Percentiles rank a stretch among this genome's conserved stretches.
These are phyloP conservation scores for Colletes collaris DNA, from an alignment of 2,888 invertebrate genomes.

Conservation along the genomic window DNA sequence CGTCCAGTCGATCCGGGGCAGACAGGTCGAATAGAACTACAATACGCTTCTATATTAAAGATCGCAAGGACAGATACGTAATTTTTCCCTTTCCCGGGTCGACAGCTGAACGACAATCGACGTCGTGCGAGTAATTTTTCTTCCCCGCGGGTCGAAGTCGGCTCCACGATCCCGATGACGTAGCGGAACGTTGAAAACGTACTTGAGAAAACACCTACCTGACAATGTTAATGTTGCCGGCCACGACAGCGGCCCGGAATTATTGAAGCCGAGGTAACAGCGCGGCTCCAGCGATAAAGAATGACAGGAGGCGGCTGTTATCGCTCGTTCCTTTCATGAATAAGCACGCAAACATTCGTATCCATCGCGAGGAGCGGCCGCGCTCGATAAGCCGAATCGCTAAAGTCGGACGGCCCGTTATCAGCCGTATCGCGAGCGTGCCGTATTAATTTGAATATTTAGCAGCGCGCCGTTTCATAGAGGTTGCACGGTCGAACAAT, in stretches of 20 bases:
- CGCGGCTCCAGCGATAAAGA: constrained; percentile 63
- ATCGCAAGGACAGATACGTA: not conserved
- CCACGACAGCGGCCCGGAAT: constrained; percentile 58
- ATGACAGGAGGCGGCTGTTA: constrained; percentile 63
- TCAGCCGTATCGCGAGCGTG: constrained; percentile 62
- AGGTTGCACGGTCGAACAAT: constrained; percentile 26
- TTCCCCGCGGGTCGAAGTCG: not conserved
- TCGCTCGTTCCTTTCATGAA: constrained; percentile 69
- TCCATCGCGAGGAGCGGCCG: constrained; percentile 63
- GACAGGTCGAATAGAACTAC: not conserved
- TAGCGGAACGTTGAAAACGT: constrained; percentile 50
- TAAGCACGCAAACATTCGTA: constrained; percentile 68
- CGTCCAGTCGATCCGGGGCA: not conserved
- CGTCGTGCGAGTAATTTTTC: constrained; percentile 17
- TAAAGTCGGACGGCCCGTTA: constrained; percentile 65
- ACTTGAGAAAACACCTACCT: constrained; percentile 55
- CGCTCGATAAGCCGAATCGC: constrained; percentile 70
- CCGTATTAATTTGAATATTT: constrained; percentile 70
- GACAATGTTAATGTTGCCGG: constrained; percentile 59
- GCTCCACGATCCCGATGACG: constrained; percentile 39
- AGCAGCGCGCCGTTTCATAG: constrained; percentile 43
- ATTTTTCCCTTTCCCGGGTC: not conserved
- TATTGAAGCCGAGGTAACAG: constrained; percentile 65
- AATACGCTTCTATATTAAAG: not conserved
- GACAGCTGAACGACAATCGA: not conserved